Evolutionary conservation across 2,888 invertebrate species (phyloP), one percentile per base, ranked within the genome.

Genomic region (Heliothis peltigera): DNA sequence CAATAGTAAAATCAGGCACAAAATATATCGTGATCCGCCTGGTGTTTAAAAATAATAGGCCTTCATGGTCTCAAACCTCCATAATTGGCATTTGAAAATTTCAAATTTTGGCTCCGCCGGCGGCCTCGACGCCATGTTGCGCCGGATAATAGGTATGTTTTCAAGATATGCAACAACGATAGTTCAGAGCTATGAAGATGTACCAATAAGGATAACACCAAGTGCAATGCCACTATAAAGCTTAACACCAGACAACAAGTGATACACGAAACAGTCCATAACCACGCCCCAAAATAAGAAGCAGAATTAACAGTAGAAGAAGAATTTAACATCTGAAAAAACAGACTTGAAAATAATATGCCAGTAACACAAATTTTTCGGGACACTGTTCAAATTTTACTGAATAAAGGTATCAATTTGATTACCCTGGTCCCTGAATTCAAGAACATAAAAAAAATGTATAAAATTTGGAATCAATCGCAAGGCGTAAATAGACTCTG

Each of bases 121-220:
- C n/a, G n/a, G n/a, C n/a, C n/a, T n/a, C n/a, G n/a, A n/a, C n/a
- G n/a, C n/a, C n/a, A n/a, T n/a, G n/a, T n/a, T n/a, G n/a, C n/a
- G 57, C 55, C 57, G 65, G 63, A 43, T 66, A 66, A n/a, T 49
- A 56, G 63, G 46, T 71, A 66, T 55, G 43, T 51, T 7, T 51
- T 64, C 32, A 71, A 71, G 47, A 54, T 64, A 67, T 61, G 43
- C 18, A 67, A 71, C 53, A 64, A 71, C 61, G 67, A 67, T 46
- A 61, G 67, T 8, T 64, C 67, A 46, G 53, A 67, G 10, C 47
- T 71, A 58, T 71, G 66, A 66, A 54, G 66, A 22, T 71, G 66
- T 58, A 60, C 61, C 12, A 61, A 54, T 21, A 63, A 54, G 58
- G 64, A 63, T 18, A 12, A 61, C 43, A 52, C 35, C 39, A 44